Evolutionary conservation across 2,888 invertebrate species (phyloP), one percentile per base, ranked within the genome.

Genomic region (Tryphoninae sp.): DNA sequence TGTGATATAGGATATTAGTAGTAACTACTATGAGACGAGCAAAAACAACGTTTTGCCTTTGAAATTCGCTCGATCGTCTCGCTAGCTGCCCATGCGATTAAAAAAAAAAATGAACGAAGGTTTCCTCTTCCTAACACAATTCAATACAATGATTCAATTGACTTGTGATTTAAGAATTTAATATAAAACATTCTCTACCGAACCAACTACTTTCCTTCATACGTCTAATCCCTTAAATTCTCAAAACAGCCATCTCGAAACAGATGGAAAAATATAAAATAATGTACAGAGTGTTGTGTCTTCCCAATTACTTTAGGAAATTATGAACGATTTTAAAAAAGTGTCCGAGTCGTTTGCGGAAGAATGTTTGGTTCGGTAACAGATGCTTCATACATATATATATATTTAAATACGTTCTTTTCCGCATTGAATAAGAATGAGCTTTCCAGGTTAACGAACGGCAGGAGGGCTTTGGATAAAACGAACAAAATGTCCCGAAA

Each of bases 381-480:
- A 6, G 33, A 33, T 6, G 33, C 33, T 33, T 45, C 45, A 13
- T 45, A 13, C 13, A 45, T 13, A 45, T 13, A 45, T 45, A 19
- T 0, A 2, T 45, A 3, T 45, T 6, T 26, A 33, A 33, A 13
- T 45, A 45, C 7, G 2, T 80, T 67, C 68, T 49, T 55, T 59
- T 68, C 33, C 67, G 67, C 61, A 78, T 77, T 73, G 53, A 71
- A 78, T 81, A 81, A 55, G 72, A 69, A 72, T 65, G 73, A 62
- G 26, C 68, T 68, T 68, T 26, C 33, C 68, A 53, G 53, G 51
- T 19, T 62, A 8, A 33, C 40, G 40, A 61, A 16, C 33, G 62
- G 19, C 22, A 22, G 19, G 40, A 40, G 53, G n/a, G 64, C 8
- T 51, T 62, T 53, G 64, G 45, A 64, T 40, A 26, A 26, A 62